phyloP scores from a whole-genome alignment of 2,888 invertebrate species.

The Coremacera marginata region DNA sequence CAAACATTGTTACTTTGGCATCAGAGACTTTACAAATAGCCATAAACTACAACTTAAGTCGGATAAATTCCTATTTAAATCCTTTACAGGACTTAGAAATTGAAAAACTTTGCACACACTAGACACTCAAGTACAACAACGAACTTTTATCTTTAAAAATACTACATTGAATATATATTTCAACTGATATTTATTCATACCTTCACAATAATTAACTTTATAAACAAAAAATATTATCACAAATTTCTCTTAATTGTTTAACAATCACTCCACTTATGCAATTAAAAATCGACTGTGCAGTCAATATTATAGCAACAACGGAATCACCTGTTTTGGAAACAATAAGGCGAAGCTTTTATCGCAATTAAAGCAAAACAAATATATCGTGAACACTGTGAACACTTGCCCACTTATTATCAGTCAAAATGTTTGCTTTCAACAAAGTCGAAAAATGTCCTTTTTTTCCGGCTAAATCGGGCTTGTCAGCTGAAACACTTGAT shows the following conservation, averaged over 20 bases:
- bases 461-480: constrained; percentile 1
- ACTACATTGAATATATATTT: too few relatives aligned
- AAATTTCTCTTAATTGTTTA: neutral
- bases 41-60: too few relatives aligned
- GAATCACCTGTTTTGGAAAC: constrained; percentile 2
- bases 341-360: neutral
- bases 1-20: too few relatives aligned
- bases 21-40: too few relatives aligned
- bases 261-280: too few relatives aligned
- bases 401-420: constrained; percentile 3
- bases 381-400: neutral
- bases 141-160: too few relatives aligned
- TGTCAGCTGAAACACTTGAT: too few relatives aligned
- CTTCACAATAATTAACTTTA: neutral
- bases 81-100: too few relatives aligned
- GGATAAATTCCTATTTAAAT: too few relatives aligned
- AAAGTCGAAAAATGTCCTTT: neutral
- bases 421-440: constrained; percentile 8
- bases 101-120: too few relatives aligned
- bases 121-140: too few relatives aligned
- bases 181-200: too few relatives aligned
- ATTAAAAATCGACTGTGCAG: neutral
- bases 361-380: neutral
- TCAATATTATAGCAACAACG: neutral
- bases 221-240: neutral